phyloP scores from a whole-genome alignment of 2,888 invertebrate species.

The Euzetes globulus region DNA sequence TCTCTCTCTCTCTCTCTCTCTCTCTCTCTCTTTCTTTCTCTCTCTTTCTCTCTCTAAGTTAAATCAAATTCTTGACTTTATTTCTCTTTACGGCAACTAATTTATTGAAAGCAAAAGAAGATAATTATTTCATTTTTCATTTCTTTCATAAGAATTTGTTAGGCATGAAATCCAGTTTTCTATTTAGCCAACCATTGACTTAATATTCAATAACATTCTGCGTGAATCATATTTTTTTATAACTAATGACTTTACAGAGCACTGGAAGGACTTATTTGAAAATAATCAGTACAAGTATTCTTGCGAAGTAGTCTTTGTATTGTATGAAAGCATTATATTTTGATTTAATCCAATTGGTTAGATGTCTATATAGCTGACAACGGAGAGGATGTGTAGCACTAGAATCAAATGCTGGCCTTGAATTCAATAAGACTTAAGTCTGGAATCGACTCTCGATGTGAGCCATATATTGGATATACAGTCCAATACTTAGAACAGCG shows the following conservation, averaged over 20 bases:
- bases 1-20: too few species aligned
- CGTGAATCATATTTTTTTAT: slow-evolving; percentile 17
- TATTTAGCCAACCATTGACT: slow-evolving; percentile 24
- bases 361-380: background rate
- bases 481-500: background rate
- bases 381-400: slow-evolving; percentile 15
- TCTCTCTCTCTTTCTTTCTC: too few species aligned
- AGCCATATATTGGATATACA: slow-evolving; percentile 6
- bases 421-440: slow-evolving; percentile 11
- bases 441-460: background rate
- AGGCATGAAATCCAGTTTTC: slow-evolving; percentile 23
- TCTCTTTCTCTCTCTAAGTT: too few species aligned
- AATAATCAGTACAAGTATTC: background rate
- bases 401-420: slow-evolving; percentile 6
- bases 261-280: slow-evolving; percentile 19
- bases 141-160: background rate
- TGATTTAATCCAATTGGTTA: slow-evolving; percentile 17
- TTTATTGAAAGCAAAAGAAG: background rate
- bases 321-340: background rate
- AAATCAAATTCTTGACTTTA: background rate
- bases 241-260: slow-evolving; percentile 22
- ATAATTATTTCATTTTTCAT: slow-evolving; percentile 13
- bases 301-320: background rate
- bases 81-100: background rate
- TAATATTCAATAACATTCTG: slow-evolving; percentile 17